These are phyloP conservation scores for Halichoeres trimaculatus DNA, from an alignment of 2,113 vertebrate species.

Conservation along the genomic window DNA sequence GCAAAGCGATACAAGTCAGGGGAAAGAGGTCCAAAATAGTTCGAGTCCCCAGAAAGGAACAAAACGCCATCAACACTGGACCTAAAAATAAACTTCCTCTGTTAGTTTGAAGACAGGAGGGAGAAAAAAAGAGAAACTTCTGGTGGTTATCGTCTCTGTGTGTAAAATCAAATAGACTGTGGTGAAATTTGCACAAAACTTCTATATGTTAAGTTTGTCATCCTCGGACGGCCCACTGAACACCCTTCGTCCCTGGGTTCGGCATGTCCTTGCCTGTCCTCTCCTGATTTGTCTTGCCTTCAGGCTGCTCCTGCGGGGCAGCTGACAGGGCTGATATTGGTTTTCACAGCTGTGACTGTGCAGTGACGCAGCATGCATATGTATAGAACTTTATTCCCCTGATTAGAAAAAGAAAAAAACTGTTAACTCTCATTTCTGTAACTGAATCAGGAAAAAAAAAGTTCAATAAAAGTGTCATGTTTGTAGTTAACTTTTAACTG, in stretches of 20 bases:
- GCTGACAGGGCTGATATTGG: conserved; percentile 72
- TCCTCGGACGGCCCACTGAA: conserved; percentile 62
- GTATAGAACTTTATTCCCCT: conserved; percentile 78
- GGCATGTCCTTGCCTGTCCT: conserved; percentile 71
- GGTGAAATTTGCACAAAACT: conserved; percentile 79
- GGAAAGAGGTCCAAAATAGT: conserved; percentile 54
- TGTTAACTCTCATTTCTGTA: conserved; percentile 79
- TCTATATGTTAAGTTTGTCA: conserved; percentile 72
- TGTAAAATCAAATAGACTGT: conserved; percentile 76
- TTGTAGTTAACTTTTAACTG: conserved; percentile 78
- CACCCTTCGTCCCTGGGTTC: conserved; percentile 63
- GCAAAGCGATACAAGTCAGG: conserved; percentile 43
- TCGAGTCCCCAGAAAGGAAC: conserved; percentile 47
- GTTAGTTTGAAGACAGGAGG: conserved; percentile 49
- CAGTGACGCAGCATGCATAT: conserved; percentile 83
- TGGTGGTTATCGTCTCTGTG: conserved; percentile 72
- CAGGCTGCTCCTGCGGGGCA: conserved; percentile 69
- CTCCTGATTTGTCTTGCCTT: conserved; percentile 74
- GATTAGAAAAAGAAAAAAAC: conserved; percentile 64
- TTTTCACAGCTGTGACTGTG: conserved; percentile 83
- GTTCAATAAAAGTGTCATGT: conserved; percentile 84
- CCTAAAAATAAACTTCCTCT: conserved; percentile 62
- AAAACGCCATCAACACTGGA: conserved; percentile 57
- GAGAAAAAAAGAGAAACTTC: conserved; percentile 42
- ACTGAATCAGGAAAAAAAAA: conserved; percentile 77